phyloP scores from a whole-genome alignment of 2,797 vertebrate species.

The Calcarius lapponicus region DNA sequence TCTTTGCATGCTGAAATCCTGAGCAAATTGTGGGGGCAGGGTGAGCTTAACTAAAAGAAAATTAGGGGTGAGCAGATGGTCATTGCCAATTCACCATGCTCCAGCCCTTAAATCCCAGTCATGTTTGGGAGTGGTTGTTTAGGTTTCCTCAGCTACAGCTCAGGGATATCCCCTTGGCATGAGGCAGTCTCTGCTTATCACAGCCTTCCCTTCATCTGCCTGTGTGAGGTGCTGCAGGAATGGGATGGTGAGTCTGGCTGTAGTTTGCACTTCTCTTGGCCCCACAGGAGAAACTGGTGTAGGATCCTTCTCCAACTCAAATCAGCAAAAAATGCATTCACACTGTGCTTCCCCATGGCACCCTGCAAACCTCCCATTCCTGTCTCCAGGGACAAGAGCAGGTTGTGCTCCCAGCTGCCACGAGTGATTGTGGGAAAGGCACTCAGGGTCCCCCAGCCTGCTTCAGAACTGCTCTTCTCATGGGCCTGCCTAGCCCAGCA shows the following conservation, averaged over 20 bases:
- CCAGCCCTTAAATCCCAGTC: neutral
- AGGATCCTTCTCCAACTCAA: neutral
- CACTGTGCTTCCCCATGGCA: accelerated
- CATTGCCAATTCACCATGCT: neutral
- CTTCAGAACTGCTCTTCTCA: neutral
- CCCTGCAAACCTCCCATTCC: neutral
- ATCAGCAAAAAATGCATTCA: neutral
- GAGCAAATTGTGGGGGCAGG: accelerated
- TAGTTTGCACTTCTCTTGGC: neutral
- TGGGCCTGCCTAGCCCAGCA: neutral
- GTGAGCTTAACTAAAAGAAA: neutral
- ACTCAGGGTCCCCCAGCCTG: neutral
- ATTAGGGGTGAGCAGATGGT: neutral
- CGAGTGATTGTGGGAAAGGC: neutral
- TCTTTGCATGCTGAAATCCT: neutral
- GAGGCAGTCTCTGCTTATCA: neutral
- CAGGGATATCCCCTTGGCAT: neutral
- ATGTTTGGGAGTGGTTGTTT: neutral
- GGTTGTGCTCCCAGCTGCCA: neutral
- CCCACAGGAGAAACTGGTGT: neutral
- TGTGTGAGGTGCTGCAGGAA: neutral
- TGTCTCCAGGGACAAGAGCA: neutral
- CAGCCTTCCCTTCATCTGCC: neutral
- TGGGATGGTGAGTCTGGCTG: neutral
- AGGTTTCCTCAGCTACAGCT: neutral